Percentiles rank a stretch among this genome's conserved stretches.
phyloP scores from a whole-genome alignment of 2,113 vertebrate genomes.

The Bubo scandiacus region DNA sequence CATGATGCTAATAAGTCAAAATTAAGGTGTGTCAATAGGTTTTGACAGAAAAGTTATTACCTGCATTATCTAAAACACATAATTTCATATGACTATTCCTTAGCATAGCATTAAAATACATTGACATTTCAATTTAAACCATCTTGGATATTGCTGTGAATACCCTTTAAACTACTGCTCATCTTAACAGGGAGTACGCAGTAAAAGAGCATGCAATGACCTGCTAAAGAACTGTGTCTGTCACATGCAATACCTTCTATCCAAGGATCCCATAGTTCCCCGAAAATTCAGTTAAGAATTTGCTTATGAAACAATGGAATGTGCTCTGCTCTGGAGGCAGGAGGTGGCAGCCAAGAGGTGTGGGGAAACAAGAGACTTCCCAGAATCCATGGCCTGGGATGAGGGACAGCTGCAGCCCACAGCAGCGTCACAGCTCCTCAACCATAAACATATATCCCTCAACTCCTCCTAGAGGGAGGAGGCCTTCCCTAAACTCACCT shows the following conservation, averaged over 20 bases:
- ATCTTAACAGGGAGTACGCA: background rate
- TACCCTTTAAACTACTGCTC: background rate
- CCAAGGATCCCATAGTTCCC: background rate
- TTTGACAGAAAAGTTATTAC: slow-evolving; percentile 34
- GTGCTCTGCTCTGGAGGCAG: background rate
- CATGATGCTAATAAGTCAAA: background rate
- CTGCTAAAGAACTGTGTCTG: background rate
- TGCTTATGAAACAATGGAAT: fast-evolving
- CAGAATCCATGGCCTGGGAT: fast-evolving
- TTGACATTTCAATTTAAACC: background rate
- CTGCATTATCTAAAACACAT: background rate
- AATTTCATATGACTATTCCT: background rate
- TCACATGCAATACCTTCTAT: fast-evolving
- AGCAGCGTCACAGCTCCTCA: background rate
- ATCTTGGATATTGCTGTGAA: background rate
- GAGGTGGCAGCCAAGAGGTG: background rate
- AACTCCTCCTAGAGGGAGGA: background rate
- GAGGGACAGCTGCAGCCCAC: background rate
- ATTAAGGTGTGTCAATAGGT: background rate
- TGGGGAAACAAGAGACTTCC: background rate
- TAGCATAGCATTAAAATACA: background rate
- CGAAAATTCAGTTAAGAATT: background rate
- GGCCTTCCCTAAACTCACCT: background rate
- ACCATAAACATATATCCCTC: fast-evolving
- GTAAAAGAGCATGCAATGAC: background rate